Percentiles rank a stretch among this genome's conserved stretches.
Evolutionary conservation across 2,797 vertebrate species (phyloP).

Genomic region (Hylomyscus alleni): DNA sequence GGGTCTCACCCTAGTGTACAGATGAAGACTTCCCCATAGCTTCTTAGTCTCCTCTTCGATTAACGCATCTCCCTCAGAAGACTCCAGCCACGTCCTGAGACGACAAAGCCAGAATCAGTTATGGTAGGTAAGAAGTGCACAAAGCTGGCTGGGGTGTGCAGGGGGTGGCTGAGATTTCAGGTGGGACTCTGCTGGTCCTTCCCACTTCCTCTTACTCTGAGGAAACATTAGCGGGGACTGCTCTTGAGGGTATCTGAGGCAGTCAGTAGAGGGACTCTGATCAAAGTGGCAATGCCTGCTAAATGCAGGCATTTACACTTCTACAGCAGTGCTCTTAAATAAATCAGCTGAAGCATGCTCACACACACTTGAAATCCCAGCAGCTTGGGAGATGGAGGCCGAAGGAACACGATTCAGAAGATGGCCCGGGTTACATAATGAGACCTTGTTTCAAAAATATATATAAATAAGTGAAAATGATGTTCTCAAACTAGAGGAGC

Average conservation of each 20-base stretch:
- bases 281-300: background rate
- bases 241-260: background rate
- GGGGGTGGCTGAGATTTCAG: background rate
- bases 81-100: background rate
- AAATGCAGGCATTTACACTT: too few relatives aligned
- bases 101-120: background rate
- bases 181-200: background rate
- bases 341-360: too few relatives aligned
- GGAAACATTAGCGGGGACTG: background rate
- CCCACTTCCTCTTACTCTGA: background rate
- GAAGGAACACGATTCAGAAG: background rate
- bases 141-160: too few relatives aligned
- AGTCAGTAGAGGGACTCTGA: background rate
- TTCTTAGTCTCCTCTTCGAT: background rate
- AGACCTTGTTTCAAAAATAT: background rate
- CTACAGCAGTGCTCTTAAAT: background rate
- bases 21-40: background rate
- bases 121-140: background rate
- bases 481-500: background rate
- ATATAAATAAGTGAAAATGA: background rate
- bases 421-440: background rate
- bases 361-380: background rate
- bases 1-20: background rate
- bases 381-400: background rate
- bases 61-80: background rate